phyloP scores from a whole-genome alignment of 1,140 invertebrate genomes.

The Grapholita molesta region DNA sequence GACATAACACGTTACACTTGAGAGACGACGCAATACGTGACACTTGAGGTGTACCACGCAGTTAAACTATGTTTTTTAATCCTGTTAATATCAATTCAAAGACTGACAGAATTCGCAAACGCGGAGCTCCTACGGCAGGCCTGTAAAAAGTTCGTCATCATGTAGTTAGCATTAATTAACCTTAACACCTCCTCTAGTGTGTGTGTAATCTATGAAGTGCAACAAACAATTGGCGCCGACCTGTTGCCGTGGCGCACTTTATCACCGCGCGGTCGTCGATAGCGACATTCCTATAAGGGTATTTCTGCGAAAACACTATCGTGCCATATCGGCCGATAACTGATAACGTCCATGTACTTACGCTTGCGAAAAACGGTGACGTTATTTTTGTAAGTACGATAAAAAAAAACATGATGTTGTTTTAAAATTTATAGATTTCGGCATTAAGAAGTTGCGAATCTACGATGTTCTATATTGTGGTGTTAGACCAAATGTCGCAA shows the following conservation, averaged over 20 bases:
- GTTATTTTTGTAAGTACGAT: no score
- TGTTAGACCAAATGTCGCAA: not conserved
- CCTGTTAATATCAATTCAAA: no score
- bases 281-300: slow-evolving; percentile 10
- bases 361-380: not conserved
- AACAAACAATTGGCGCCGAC: slow-evolving; percentile 13
- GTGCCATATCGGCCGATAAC: slow-evolving; percentile 26
- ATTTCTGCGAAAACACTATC: slow-evolving; percentile 11
- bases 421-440: not conserved
- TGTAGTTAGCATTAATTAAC: not conserved
- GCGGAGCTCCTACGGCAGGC: no score
- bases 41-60: no score
- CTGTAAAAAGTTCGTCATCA: no score
- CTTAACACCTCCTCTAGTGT: not conserved
- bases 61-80: no score
- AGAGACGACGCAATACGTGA: no score
- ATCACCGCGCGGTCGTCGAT: not conserved
- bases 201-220: not conserved
- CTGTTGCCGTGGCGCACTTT: slow-evolving; percentile 6
- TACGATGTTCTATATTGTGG: not conserved
- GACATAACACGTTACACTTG: no score
- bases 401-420: no score
- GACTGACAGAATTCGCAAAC: no score
- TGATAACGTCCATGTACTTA: slow-evolving; percentile 23
- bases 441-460: not conserved